Conservation (phyloP, 2,888 invertebrate genomes). For the Dendrolimus pini region DNA sequence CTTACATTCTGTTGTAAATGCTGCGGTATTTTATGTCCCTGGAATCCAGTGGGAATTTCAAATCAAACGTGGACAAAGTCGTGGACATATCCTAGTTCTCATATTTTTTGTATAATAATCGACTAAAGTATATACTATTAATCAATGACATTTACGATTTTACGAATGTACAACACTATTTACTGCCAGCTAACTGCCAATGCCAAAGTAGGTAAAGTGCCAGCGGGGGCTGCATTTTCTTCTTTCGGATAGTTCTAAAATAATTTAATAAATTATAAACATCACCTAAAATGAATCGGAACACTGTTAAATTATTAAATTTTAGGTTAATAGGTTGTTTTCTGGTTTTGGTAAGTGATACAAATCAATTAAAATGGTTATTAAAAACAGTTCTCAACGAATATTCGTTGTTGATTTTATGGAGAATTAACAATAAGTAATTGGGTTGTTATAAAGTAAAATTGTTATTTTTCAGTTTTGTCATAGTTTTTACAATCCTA, state of each 20-base stretch:
- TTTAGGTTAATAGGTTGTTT: slow-evolving; percentile 41
- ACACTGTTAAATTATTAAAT: slow-evolving; percentile 33
- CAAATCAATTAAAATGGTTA: slow-evolving; percentile 13
- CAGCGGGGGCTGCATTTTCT: slow-evolving; percentile 22
- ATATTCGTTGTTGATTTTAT: slow-evolving; percentile 42
- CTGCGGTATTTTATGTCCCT: no score
- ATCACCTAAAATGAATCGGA: slow-evolving; percentile 35
- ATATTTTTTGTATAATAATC: no score
- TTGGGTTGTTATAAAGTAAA: slow-evolving; percentile 32
- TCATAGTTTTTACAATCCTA: slow-evolving; percentile 83
- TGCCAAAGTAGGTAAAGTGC: slow-evolving; percentile 19
- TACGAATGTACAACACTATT: neutral
- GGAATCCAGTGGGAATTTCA: no score
- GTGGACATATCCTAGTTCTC: no score
- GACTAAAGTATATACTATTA: no score
- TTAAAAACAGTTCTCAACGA: slow-evolving; percentile 12
- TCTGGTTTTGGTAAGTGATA: slow-evolving; percentile 53
- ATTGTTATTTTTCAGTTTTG: slow-evolving; percentile 67
- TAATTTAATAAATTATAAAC: slow-evolving; percentile 1
- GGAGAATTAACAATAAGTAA: slow-evolving; percentile 52
- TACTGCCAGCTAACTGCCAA: slow-evolving; percentile 22
- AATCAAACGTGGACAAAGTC: no score
- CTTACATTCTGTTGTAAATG: no score
- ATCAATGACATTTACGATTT: no score
- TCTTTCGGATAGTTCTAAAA: slow-evolving; percentile 13